Conservation (phyloP, 2,113 vertebrate species). For the Benitochromis conjunctus region DNA sequence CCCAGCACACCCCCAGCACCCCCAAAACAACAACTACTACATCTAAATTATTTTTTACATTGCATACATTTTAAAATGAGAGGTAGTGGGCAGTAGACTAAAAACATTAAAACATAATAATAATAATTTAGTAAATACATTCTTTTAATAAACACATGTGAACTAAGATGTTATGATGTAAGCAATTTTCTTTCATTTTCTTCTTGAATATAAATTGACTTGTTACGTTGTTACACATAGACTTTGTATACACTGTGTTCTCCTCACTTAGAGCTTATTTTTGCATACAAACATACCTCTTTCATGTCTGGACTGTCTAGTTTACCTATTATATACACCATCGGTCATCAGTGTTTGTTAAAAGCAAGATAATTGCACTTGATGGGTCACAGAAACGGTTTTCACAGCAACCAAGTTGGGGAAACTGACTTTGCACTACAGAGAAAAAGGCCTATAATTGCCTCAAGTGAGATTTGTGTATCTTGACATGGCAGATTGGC, state of each 20-base stretch:
- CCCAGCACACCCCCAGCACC: too few relatives aligned
- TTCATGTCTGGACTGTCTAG: background rate
- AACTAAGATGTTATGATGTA: background rate
- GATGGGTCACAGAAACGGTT: slow-evolving; percentile 43
- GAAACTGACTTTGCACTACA: slow-evolving; percentile 20
- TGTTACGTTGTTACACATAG: background rate
- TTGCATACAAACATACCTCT: background rate
- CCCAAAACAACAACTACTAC: too few relatives aligned
- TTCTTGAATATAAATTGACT: background rate
- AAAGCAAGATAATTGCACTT: slow-evolving; percentile 39
- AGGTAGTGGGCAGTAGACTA: background rate
- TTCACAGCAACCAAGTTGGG: slow-evolving; percentile 18
- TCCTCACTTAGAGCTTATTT: background rate
- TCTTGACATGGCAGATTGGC: slow-evolving; percentile 70
- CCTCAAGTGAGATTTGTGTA: slow-evolving; percentile 63
- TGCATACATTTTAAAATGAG: background rate
- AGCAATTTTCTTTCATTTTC: background rate
- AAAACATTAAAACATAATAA: background rate
- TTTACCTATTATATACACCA: background rate
- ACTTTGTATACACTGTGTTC: background rate
- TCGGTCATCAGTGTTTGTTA: slow-evolving; percentile 8
- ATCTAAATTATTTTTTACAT: background rate
- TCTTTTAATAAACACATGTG: background rate
- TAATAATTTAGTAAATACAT: background rate
- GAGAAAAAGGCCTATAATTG: slow-evolving; percentile 53